Base-by-base conservation (phyloP, 2,797 vertebrate species). In the Macrochelys suwanniensis region DNA sequence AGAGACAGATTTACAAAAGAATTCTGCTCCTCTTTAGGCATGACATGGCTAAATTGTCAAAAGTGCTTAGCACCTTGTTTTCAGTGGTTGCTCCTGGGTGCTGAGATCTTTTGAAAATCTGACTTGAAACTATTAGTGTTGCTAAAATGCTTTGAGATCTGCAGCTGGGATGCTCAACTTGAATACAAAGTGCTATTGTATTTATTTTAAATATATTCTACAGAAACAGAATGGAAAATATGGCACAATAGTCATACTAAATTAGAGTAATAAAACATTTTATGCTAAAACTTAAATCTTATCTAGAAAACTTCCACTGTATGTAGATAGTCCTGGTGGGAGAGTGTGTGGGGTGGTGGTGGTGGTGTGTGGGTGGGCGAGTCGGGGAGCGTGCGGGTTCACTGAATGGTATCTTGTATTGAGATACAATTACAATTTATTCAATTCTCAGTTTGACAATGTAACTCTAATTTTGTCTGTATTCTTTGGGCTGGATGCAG, bases 361-460 rank as follows among this genome's bases (percentile, higher is more conserved):
- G 37, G 51, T 21, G 51, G 61, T 31, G 33, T 65, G 33, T 13
- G 13, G 13, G 28, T n/a, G 31, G 11, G 4, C 49, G 45, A 0
- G 0, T 10, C 16, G n/a, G 4, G 31, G n/a, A 11, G 56, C 2
- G 56, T 25, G 11, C 3, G 57, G 28, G 3, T 68, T 19, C 19
- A 68, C 33, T n/a, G 31, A 68, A 21, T 68, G 17, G 17, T 21
- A 68, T 37, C 65, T 68, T 59, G 26, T 28, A 57, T 57, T 59
- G 57, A 26, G 59, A 78, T 85, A 53, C 59, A 90, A 85, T 89
- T 1, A 1, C 53, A 89, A 15, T n/a, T 21, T 31, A 6, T 61
- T 96, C 49, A 2, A 47, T 94, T 92, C 59, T 94, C 95, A 57
- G 78, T 76, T 16, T 91, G 26, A 59, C 50, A 80, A 5, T 13